Evolutionary conservation across 2,797 vertebrate species (phyloP), one percentile per base, ranked within the genome.

Genomic region (Macropodus opercularis): DNA sequence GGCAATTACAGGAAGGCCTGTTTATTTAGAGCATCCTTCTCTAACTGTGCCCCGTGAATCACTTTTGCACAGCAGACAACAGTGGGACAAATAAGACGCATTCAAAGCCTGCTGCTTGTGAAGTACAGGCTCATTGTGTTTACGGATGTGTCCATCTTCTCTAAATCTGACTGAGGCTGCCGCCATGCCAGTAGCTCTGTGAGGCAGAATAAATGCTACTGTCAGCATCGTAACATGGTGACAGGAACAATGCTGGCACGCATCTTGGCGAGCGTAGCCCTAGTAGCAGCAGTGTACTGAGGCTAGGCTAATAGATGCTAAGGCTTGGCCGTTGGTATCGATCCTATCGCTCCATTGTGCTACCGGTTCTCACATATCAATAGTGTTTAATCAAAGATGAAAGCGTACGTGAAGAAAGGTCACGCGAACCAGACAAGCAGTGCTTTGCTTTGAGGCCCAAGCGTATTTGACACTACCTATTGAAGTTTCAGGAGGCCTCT

Each of bases 281-380:
- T n/a, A n/a, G n/a, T n/a, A n/a, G n/a, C n/a, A n/a, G n/a, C n/a
- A n/a, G n/a, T n/a, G n/a, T n/a, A n/a, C n/a, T n/a, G n/a, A n/a
- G n/a, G n/a, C n/a, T n/a, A n/a, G n/a, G n/a, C n/a, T n/a, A n/a
- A n/a, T n/a, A n/a, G n/a, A n/a, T n/a, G n/a, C n/a, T n/a, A n/a
- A 72, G 63, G 38, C 39, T 65, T 50, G 46, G 59, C 26, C 50
- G 46, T 24, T 59, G 15, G 48, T 62, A 76, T 75, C 26, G 64
- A 77, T 81, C 44, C 51, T 27, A 34, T 41, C 40, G 22, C 62
- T 32, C 4, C 15, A 14, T n/a, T 6, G 2, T 62, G 49, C 63
- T 72, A 17, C 44, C 26, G 23, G 6, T 34, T 69, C 48, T 49
- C 27, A 21, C 29, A 34, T 44, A 60, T 69, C 41, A 47, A 52